Evolutionary conservation across 2,113 vertebrate species (phyloP), one percentile per base, ranked within the genome.

Genomic region (Xiphophorus hellerii): DNA sequence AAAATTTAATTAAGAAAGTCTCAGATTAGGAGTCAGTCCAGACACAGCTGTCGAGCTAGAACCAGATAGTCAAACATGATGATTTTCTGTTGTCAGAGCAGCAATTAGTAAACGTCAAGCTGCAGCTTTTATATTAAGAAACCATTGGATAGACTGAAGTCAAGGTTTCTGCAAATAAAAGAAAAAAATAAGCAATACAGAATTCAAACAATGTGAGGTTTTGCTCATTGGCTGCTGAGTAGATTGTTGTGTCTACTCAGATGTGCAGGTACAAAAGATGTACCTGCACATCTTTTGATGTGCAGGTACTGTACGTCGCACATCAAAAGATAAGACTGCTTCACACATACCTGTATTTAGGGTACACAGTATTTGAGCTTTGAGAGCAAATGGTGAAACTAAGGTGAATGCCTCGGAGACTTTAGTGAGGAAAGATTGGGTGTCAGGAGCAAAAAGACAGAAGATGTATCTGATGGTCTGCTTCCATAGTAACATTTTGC

Each of bases 401-500:
- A 14, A 62, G 62, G 29, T 29, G 28, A 63, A 29, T 20, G 5
- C 9, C 14, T 63, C 2, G 15, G 14, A 63, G 13, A 63, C 17
- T 25, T 58, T 58, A n/a, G 25, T 25, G 10, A 25, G 51, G 0
- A 54, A 54, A n/a, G 25, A 17, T n/a, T 22, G 20, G 22, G 8
- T 3, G 10, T n/a, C 2, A n/a, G 25, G 20, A 25, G 51, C 51
- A n/a, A 54, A 54, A 54, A 54, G 25, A 11, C 51, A 58, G 25
- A 8, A 65, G 30, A 37, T 73, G 81, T 90, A 88, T 88, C 4
- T 2, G 4, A 48, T 48, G 44, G 17, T 48, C 44, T 48, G 44
- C 44, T 48, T 48, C 81, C 77, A 86, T 87, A 73, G 84, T 51
- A 82, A 88, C 73, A 0, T 12, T 14, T 39, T 6, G 12, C 51